These are phyloP conservation scores for Pseudomugil tenellus DNA, from an alignment of 2,797 vertebrate genomes.

Conservation along the genomic window DNA sequence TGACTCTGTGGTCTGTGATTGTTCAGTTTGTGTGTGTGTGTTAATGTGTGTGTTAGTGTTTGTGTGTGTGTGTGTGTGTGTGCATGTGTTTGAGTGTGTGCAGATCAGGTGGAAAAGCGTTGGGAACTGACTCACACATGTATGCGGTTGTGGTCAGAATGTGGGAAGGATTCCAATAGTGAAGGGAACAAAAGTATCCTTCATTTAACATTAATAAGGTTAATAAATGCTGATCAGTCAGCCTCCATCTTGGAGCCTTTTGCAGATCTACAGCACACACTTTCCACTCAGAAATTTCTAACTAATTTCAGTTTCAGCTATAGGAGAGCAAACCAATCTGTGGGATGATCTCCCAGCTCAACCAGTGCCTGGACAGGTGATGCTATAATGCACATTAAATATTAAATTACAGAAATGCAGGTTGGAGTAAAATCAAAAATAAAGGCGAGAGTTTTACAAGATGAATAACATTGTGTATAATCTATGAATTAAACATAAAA, in stretches of 20 bases:
- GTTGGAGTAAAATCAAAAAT: not conserved
- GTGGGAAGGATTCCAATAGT: conserved; percentile 58
- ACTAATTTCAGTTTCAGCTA: conserved; percentile 31
- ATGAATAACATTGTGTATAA: not conserved
- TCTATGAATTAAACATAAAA: not conserved
- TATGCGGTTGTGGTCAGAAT: conserved; percentile 66
- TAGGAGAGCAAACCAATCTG: conserved; percentile 21
- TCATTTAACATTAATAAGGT: conserved; percentile 60
- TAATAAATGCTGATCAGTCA: conserved; percentile 54
- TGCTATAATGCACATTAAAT: conserved; percentile 40
- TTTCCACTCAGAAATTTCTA: conserved; percentile 35
- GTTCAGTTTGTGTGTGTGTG: conserved; percentile 24
- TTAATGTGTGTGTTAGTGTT: conserved; percentile 15
- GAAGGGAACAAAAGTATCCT: conserved; percentile 58
- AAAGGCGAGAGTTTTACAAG: not conserved
- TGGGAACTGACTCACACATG: conserved; percentile 51
- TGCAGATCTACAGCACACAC: conserved; percentile 24
- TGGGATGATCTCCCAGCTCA: conserved; percentile 22
- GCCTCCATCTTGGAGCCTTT: conserved; percentile 38
- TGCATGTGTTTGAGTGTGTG: conserved; percentile 19
- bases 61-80: conserved; percentile 5
- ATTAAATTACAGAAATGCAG: conserved; percentile 11
- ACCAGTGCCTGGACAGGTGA: conserved; percentile 47
- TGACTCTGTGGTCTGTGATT: conserved; percentile 52
- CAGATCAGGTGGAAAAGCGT: conserved; percentile 58